Percentiles rank a stretch among this genome's conserved stretches.
These are phyloP conservation scores for Scaeva pyrastri DNA, from an alignment of 2,888 invertebrate genomes.

Conservation along the genomic window DNA sequence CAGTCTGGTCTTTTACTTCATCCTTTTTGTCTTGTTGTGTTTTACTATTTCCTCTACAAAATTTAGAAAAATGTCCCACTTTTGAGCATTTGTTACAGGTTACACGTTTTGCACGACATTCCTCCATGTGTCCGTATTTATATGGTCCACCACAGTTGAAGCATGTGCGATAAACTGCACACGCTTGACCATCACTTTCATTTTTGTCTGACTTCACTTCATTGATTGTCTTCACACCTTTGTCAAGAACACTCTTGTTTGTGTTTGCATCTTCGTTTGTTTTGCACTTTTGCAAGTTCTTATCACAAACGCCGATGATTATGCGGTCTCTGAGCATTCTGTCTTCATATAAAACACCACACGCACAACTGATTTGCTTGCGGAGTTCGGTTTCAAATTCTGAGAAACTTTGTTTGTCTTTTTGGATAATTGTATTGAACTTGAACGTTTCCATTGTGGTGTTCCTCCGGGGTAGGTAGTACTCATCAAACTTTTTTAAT, in stretches of 20 bases:
- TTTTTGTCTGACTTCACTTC: neutral
- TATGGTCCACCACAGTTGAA: neutral
- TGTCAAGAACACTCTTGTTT: neutral
- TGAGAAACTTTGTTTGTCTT: neutral
- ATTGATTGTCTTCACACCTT: neutral
- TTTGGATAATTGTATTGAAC: conserved; percentile 36
- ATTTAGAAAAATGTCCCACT: neutral
- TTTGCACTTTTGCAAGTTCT: neutral
- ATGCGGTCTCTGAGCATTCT: neutral
- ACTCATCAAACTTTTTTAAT: conserved; percentile 9
- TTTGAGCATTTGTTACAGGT: conserved; percentile 1
- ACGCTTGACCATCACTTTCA: neutral
- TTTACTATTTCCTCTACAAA: neutral
- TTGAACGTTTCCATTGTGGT: conserved; percentile 64
- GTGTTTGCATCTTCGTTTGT: neutral
- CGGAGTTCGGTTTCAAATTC: neutral
- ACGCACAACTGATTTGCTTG: neutral
- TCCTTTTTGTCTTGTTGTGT: too few relatives aligned
- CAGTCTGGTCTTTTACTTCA: too few relatives aligned
- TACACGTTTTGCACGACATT: neutral
- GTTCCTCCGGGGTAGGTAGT: conserved; percentile 57
- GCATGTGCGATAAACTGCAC: neutral
- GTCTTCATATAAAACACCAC: neutral
- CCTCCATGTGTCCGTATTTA: neutral
- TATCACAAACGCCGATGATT: neutral